Evolutionary conservation across 2,888 invertebrate genomes (phyloP), one percentile per base, ranked within the genome.

Genomic region (Eudemis profundana): DNA sequence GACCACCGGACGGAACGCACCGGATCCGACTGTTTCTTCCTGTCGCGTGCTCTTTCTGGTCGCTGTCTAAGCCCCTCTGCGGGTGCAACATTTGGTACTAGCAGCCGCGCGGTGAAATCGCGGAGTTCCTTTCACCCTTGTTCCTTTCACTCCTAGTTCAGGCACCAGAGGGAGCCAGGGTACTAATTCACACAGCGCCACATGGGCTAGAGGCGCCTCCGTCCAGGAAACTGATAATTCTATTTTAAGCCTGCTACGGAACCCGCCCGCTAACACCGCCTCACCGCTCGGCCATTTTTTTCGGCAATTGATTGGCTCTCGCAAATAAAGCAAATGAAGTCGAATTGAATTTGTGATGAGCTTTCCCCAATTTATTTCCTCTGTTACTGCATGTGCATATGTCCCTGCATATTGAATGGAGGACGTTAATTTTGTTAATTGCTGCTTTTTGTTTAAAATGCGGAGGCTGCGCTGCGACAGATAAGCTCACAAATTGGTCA

Each of bases 301-400:
- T 88, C 82, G 84, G 76, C 86, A 85, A 86, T 87, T 87, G 87
- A 90, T 89, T 89, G 89, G 84, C 82, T 83, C 78, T 69, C 63
- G 77, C 82, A 87, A 89, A 89, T 83, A 89, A 85, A 89, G 78
- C 81, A 88, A 87, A 89, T 87, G 85, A 86, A 85, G 75, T 73
- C 69, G 74, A 78, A 90, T 89, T 84, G 88, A 89, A 89, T 89
- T 85, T 84, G 85, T 84, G 86, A 90, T 90, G 86, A 86, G 89
- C 83, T 84, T 79, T 83, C 79, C 76, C 78, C 84, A 84, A 84
- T 87, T 84, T 84, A 82, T 77, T 74, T 67, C 66, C 70, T 70
- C 73, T 74, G 66, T 71, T 68, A 65, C 66, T 69, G 53, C 62
- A 61, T 36, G 29, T 29, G 38, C 47, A 57, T 40, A 29, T 33